A percentile compares a stretch with the other conserved stretches of the same genome.
Evolutionary conservation across 2,888 invertebrate species (phyloP).

Genomic region (Synergus gifuensis): DNA sequence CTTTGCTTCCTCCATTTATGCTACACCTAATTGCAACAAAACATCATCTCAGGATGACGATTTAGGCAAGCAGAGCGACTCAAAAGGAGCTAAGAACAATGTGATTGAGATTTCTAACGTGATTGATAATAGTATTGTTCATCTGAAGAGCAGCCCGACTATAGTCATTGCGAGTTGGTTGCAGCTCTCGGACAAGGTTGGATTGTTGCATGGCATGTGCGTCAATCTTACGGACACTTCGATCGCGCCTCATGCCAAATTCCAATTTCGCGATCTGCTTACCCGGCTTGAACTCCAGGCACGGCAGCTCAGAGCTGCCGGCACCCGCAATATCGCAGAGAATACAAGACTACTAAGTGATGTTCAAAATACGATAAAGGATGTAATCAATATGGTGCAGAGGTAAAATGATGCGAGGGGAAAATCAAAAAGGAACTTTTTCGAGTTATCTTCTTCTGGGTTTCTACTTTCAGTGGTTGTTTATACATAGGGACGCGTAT

Average conservation of each 20-base stretch:
- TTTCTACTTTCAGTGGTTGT: slow-evolving; percentile 21
- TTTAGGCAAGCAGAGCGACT: slow-evolving; percentile 53
- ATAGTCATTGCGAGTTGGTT: slow-evolving; percentile 86
- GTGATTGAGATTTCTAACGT: slow-evolving; percentile 84
- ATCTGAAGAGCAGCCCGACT: slow-evolving; percentile 80
- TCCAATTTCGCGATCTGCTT: slow-evolving; percentile 89
- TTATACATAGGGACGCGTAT: neutral
- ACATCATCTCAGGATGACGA: slow-evolving; percentile 49
- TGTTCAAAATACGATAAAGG: slow-evolving; percentile 85
- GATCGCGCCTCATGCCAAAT: slow-evolving; percentile 91
- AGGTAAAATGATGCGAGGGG: slow-evolving; percentile 76
- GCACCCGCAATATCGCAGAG: slow-evolving; percentile 85
- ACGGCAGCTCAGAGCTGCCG: slow-evolving; percentile 84
- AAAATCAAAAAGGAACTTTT: slow-evolving; percentile 52
- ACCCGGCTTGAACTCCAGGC: slow-evolving; percentile 85
- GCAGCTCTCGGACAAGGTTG: slow-evolving; percentile 89
- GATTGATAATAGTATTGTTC: slow-evolving; percentile 83
- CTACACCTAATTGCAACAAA: slow-evolving; percentile 83
- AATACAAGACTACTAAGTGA: slow-evolving; percentile 85
- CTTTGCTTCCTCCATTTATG: slow-evolving; percentile 85
- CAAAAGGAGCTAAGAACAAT: slow-evolving; percentile 74
- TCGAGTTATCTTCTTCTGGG: slow-evolving; percentile 18
- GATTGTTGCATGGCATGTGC: slow-evolving; percentile 90
- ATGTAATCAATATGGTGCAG: slow-evolving; percentile 87
- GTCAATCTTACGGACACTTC: slow-evolving; percentile 89